Evolutionary conservation across 2,888 invertebrate genomes (phyloP).

Genomic region (Meliscaeva auricollis): DNA sequence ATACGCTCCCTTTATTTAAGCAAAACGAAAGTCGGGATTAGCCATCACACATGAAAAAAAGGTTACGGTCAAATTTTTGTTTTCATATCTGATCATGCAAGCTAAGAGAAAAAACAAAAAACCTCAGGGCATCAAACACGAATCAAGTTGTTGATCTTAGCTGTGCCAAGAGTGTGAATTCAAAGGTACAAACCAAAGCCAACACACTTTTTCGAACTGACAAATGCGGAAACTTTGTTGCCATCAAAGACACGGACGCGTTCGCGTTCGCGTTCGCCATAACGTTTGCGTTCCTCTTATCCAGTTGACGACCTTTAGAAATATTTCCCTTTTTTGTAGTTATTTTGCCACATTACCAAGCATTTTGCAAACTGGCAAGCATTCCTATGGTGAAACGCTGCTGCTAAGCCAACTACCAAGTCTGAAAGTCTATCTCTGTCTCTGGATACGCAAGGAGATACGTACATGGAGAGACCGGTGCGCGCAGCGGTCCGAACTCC

Average conservation of each 20-base stretch:
- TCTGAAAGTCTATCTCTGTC: constrained; percentile 36
- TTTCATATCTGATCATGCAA: constrained; percentile 5
- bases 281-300: constrained; percentile 55
- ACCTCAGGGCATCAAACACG: constrained; percentile 5
- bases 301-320: constrained; percentile 75
- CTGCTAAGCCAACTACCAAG: constrained; percentile 50
- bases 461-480: constrained; percentile 70
- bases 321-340: constrained; percentile 75
- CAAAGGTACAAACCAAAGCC: constrained; percentile 13
- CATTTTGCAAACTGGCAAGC: constrained; percentile 69
- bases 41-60: neutral
- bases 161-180: constrained; percentile 20
- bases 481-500: constrained; percentile 44
- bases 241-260: constrained; percentile 50
- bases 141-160: constrained; percentile 33
- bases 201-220: constrained; percentile 46
- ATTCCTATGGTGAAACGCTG: constrained; percentile 72
- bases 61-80: constrained; percentile 24
- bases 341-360: constrained; percentile 68
- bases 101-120: neutral
- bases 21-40: neutral
- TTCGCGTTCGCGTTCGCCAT: constrained; percentile 6
- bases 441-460: constrained; percentile 35
- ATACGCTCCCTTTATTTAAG: constrained; percentile 34
- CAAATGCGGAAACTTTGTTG: constrained; percentile 68